These are phyloP conservation scores for Bos javanicus DNA, from an alignment of 2,113 vertebrate genomes.

Conservation along the genomic window DNA sequence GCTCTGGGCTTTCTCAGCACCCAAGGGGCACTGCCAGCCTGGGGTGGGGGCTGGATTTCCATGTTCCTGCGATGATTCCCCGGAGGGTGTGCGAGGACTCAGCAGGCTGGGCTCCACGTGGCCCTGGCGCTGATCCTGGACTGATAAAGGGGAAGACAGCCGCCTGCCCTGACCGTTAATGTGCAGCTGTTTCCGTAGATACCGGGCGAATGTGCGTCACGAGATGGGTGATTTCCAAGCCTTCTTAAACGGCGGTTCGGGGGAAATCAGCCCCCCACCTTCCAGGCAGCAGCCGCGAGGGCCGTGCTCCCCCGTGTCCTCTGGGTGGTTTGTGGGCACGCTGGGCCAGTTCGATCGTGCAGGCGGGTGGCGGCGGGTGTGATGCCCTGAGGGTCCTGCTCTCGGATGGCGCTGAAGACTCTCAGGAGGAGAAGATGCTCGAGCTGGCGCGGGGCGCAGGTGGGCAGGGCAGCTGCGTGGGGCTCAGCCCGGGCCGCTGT, in stretches of 20 bases:
- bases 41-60: background rate
- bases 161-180: background rate
- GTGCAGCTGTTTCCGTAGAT: background rate
- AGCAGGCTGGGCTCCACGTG: background rate
- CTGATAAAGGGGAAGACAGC: background rate
- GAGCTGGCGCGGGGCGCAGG: background rate
- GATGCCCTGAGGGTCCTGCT: background rate
- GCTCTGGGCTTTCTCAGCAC: background rate
- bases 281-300: background rate
- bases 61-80: background rate
- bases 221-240: background rate
- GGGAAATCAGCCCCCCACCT: background rate
- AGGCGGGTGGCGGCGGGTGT: fast-evolving
- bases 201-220: background rate
- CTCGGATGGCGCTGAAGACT: background rate
- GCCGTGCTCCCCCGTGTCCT: background rate
- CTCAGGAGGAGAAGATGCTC: background rate
- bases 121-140: background rate
- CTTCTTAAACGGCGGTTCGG: background rate
- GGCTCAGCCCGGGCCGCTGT: fast-evolving
- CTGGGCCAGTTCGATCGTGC: fast-evolving
- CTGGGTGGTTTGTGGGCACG: background rate
- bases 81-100: background rate
- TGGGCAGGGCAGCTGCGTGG: background rate
- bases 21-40: background rate